Evolutionary conservation across 2,797 vertebrate species (phyloP).

Genomic region (Nasua narica): DNA sequence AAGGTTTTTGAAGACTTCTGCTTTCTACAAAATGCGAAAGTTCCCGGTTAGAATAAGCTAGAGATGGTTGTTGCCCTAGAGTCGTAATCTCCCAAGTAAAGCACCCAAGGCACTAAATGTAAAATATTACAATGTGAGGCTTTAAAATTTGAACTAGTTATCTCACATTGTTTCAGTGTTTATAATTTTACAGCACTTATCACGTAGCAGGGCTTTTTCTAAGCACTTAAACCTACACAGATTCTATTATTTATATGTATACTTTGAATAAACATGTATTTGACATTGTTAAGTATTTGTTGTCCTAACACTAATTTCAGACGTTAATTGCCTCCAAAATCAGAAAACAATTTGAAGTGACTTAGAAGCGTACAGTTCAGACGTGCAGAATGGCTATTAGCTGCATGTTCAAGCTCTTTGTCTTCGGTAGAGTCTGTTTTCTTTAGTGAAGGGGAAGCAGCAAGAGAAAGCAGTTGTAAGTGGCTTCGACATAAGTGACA

Average conservation of each 20-base stretch:
- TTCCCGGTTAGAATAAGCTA: background rate
- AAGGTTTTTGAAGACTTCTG: background rate
- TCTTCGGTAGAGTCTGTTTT: background rate
- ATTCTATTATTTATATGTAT: background rate
- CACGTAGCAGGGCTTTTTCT: background rate
- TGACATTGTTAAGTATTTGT: background rate
- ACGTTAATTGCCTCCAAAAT: background rate
- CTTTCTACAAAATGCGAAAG: constrained; percentile 15
- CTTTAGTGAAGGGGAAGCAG: background rate
- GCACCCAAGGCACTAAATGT: background rate
- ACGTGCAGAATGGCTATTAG: background rate
- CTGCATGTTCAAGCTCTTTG: background rate
- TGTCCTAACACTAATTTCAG: background rate
- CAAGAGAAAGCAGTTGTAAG: background rate
- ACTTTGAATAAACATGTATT: background rate
- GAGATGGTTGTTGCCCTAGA: background rate
- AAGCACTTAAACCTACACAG: no score
- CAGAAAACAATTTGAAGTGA: background rate
- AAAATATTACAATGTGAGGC: background rate
- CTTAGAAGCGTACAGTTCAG: background rate
- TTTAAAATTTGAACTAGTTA: background rate
- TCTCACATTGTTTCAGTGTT: background rate
- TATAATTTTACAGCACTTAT: background rate
- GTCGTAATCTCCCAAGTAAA: background rate
- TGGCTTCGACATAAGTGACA: background rate